Percentiles rank a stretch among this genome's conserved stretches.
Conservation (phyloP, 2,797 vertebrate species). For the Pelochelys cantorii region DNA sequence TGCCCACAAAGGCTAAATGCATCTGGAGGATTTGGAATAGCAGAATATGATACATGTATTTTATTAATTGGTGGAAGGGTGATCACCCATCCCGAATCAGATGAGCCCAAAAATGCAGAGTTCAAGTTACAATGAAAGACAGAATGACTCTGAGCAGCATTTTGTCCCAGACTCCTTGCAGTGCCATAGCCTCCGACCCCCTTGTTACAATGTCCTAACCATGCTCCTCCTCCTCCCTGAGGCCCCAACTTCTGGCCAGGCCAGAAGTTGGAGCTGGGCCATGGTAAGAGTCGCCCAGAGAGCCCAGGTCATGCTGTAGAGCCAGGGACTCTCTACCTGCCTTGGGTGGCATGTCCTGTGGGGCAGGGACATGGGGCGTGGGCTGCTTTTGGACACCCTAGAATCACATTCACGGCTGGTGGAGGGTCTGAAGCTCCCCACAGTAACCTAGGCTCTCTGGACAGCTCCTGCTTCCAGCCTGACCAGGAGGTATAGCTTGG, state of each 20-base stretch:
- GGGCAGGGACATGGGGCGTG: fast-evolving
- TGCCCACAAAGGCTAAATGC: background rate
- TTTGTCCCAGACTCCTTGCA: no score
- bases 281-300: background rate
- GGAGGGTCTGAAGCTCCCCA: background rate
- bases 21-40: conserved; percentile 25
- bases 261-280: background rate
- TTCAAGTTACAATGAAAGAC: background rate
- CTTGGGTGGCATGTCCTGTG: background rate
- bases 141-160: background rate
- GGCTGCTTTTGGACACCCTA: background rate
- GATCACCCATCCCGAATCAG: background rate
- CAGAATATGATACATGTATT: conserved; percentile 1
- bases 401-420: background rate
- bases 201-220: background rate
- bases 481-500: background rate
- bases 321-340: background rate
- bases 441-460: background rate
- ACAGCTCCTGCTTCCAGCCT: background rate
- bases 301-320: background rate
- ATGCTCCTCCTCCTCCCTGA: background rate
- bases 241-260: background rate
- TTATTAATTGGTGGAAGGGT: background rate
- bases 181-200: no score
- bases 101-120: background rate